Evolutionary conservation across 2,113 vertebrate species (phyloP).

Genomic region (Prunella fulvescens): DNA sequence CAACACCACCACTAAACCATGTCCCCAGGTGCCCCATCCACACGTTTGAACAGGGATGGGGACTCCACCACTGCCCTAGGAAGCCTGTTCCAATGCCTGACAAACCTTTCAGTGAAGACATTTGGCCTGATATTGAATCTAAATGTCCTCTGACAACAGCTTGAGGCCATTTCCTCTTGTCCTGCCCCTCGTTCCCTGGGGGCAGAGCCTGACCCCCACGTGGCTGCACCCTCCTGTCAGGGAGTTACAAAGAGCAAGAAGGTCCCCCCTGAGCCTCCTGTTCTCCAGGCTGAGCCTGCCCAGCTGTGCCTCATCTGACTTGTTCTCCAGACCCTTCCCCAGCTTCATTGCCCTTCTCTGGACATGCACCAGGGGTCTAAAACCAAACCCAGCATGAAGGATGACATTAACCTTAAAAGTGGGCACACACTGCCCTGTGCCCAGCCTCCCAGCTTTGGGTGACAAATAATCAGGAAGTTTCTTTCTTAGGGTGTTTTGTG

Average conservation of each 20-base stretch:
- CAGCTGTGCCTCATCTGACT: background rate
- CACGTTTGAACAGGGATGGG: background rate
- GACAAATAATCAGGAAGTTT: background rate
- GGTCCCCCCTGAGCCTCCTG: background rate
- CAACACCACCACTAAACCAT: background rate
- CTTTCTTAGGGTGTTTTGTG: background rate
- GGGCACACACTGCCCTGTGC: background rate
- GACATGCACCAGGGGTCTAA: fast-evolving
- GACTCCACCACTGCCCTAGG: background rate
- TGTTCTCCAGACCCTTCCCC: background rate
- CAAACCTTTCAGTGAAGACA: background rate
- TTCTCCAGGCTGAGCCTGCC: background rate
- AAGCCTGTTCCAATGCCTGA: background rate
- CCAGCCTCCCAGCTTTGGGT: background rate
- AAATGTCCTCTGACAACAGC: background rate
- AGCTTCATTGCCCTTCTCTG: background rate
- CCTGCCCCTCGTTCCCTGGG: background rate
- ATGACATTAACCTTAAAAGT: background rate
- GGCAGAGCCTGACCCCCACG: background rate
- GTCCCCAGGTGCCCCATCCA: background rate
- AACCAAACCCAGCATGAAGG: background rate
- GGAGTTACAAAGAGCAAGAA: background rate
- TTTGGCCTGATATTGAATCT: background rate
- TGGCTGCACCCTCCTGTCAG: background rate
- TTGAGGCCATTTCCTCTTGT: background rate